Conservation (phyloP, 2,888 invertebrate genomes). For the Drosophila picticornis region DNA sequence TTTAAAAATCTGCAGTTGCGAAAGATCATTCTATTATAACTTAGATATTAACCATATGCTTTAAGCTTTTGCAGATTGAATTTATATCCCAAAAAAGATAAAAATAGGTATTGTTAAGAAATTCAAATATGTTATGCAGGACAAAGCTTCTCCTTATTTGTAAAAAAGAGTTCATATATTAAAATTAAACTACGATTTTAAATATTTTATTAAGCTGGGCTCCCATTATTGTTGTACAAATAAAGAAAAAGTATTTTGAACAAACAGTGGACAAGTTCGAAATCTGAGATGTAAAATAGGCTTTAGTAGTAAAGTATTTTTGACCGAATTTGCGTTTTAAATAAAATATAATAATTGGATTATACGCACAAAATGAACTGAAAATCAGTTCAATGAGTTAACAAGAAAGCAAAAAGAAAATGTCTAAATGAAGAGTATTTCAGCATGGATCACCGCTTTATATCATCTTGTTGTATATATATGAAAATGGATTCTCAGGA, state of each 20-base stretch:
- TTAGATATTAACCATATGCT: not conserved
- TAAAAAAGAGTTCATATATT: not conserved
- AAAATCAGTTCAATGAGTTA: not conserved
- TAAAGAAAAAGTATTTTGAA: not conserved
- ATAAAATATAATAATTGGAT: not conserved
- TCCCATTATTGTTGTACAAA: not conserved
- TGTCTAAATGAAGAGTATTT: accelerated
- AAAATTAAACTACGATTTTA: not conserved
- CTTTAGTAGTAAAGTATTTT: not conserved
- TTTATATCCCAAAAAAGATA: not conserved
- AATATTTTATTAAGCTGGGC: accelerated
- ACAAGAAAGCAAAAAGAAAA: not conserved
- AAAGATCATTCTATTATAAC: not conserved
- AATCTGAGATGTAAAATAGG: not conserved
- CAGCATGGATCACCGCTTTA: not conserved
- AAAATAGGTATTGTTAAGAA: not conserved
- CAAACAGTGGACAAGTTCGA: too few species aligned
- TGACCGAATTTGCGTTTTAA: not conserved
- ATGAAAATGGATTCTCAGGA: not conserved
- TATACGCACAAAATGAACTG: not conserved
- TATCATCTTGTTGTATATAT: not conserved
- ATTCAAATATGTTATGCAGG: not conserved
- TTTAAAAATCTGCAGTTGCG: not conserved
- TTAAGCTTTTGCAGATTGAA: too few species aligned
- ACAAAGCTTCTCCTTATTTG: not conserved